Evolutionary conservation across 1,140 invertebrate genomes (phyloP), one percentile per base, ranked within the genome.

Genomic region (Drosophila auraria): DNA sequence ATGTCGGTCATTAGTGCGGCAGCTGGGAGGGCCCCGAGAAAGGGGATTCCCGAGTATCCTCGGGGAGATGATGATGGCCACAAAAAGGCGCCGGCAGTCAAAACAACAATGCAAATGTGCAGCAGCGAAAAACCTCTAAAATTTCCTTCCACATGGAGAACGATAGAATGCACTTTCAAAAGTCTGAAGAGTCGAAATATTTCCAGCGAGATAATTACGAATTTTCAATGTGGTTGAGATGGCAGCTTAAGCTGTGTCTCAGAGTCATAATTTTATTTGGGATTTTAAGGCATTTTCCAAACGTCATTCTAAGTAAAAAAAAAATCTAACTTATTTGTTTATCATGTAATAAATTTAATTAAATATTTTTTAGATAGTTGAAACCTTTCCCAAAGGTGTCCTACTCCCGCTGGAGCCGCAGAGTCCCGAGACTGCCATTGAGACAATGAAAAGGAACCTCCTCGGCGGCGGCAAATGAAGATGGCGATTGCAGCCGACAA

Each of bases 71-170:
- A 36, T 36, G 33, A 74, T 73, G 77, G 65, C 64, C 66, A 60
- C 79, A 80, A 80, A 87, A 87, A 89, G 60, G 72, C 78, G 70
- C 66, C 81, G 72, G 78, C 74, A 87, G 73, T 89, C 84, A 89
- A 81, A 87, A 89, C 74, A 87, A 89, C 80, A 87, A 87, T 89
- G 84, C 81, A 87, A 89, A 84, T 89, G 81, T 78, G 66, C 81
- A 54, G 57, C 44, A 62, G 40, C 54, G 50, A 49, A 78, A 78
- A 45, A 45, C 44, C 33, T 6, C 9, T 2, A 33, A 50, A 15
- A 60, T 51, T 51, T 23, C 11, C 45, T 25, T 44, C n/a, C 54
- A 73, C 38, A 36, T 73, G 69, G 56, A n/a, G 38, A 30, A 57
- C 44, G 50, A 62, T 66, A 38, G 64, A 70, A 78, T 78, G 57